Evolutionary conservation across 2,888 invertebrate species (phyloP), one percentile per base, ranked within the genome.

Genomic region (Xylocampa areola): DNA sequence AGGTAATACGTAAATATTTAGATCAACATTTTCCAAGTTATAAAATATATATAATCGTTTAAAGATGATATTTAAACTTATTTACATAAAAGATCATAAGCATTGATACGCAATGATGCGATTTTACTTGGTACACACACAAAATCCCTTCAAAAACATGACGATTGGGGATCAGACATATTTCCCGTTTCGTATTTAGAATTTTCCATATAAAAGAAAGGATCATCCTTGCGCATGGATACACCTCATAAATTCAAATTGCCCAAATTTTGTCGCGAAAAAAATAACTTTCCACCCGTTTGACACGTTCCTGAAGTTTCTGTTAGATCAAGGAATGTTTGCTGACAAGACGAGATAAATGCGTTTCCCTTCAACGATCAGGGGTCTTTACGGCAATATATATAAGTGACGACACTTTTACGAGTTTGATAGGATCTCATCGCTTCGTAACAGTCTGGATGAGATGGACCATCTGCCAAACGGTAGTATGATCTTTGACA

Each of bases 271-370:
- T 37, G 0, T 0, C 7, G 33, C 27, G 37, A 48, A 39, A 40
- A 37, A 25, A 32, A 23, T 14, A 53, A 40, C 14, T 51, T 51
- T 51, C 35, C 32, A 47, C 36, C 43, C 19, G 11, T 32, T 40
- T 13, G 29, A 39, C 68, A 62, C 57, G 43, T 63, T 52, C 39
- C 13, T 13, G 19, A 47, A 37, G 33, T 36, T 40, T 10, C 35
- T 21, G 13, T 33, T 27, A 45, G 25, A 43, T 50, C 62, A 50
- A 19, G 29, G 27, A 36, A 16, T 47, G 36, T 54, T 54, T 66
- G 75, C 72, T 68, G 68, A 82, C 72, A 58, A 55, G 60, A 68
- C 70, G 79, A 80, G 81, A 84, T 80, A 82, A 84, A 81, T 81
- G 71, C 65, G 59, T 68, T 62, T 64, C 52, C 62, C 47, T 64